Base-by-base conservation (phyloP, 2,797 vertebrate species). In the Aselliscus stoliczkanus region DNA sequence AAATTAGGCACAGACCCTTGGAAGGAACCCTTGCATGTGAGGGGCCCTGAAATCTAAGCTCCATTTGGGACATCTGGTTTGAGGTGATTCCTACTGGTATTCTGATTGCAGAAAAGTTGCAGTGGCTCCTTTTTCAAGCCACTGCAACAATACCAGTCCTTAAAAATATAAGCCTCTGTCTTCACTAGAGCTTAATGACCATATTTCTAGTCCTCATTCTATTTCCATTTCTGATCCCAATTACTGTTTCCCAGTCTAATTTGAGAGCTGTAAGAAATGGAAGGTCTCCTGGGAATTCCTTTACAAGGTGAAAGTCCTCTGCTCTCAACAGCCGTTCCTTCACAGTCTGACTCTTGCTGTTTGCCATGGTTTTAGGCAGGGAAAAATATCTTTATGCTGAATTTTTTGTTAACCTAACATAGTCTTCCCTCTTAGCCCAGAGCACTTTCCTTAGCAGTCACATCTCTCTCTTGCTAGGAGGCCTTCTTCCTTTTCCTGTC, bases 181-280 rank as follows among this genome's bases (percentile, higher is more conserved):
- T 62, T 52, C 1, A 62, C 6, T 39, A 34, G 5, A 11, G 7
- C 44, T 62, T 79, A 52, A 56, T 80, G 77, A 65, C 4, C 64
- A 42, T 79, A 52, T 83, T 82, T 93, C n/a, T 52, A 69, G 39
- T 82, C 47, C 1, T 73, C 14, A 44, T 86, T 88, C 29, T 93
- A 9, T 76, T 96, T 92, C n/a, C 79, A 25, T 81, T 87, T 90
- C n/a, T 97, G 4, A 56, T 82, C 15, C 75, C 79, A 85, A 67
- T 73, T 69, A 39, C 34, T 92, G 29, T 27, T 92, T 67, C 54
- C 90, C 65, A 62, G 60, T 76, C 82, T 64, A 86, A 89, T 7
- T 84, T 31, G 44, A 93, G 37, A 76, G 7, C 13, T 64, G 18
- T 7, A 72, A 93, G 77, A 80, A 84, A 69, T 52, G 6, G 23